These are phyloP conservation scores for Steromphala cineraria DNA, from an alignment of 2,888 invertebrate species.

Conservation along the genomic window DNA sequence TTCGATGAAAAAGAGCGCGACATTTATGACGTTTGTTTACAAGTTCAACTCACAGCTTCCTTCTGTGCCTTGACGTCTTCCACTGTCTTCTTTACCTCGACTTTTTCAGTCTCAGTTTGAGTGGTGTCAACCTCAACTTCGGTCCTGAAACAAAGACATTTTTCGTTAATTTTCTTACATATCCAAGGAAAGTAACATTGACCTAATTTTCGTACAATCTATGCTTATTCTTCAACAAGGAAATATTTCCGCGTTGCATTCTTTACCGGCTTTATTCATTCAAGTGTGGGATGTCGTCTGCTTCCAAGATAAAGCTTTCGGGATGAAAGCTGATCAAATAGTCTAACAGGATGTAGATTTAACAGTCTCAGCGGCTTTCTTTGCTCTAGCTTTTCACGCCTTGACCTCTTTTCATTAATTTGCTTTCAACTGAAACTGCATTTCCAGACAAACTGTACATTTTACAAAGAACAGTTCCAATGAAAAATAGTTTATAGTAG, in stretches of 20 bases:
- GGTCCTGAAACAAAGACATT: constrained; percentile 41
- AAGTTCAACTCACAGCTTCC: constrained; percentile 32
- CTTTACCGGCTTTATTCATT: background rate
- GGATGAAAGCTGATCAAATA: background rate
- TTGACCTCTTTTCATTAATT: constrained; percentile 8
- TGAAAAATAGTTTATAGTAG: too few relatives aligned
- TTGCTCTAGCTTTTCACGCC: background rate
- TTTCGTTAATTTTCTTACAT: background rate
- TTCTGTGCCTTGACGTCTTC: constrained; percentile 57
- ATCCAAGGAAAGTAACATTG: background rate
- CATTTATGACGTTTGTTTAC: background rate
- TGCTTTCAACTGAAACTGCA: background rate
- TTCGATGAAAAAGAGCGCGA: background rate
- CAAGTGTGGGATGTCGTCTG: background rate
- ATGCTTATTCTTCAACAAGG: background rate
- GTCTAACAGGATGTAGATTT: constrained; percentile 1
- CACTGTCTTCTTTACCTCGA: constrained; percentile 58
- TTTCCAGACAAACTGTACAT: too few relatives aligned
- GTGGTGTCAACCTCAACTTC: constrained; percentile 53
- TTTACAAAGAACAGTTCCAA: too few relatives aligned
- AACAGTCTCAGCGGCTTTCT: background rate
- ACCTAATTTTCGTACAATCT: background rate
- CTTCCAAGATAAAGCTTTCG: background rate
- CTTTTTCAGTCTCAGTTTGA: constrained; percentile 48
- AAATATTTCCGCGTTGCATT: background rate